A percentile compares a stretch with the other conserved stretches of the same genome.
phyloP scores from a whole-genome alignment of 2,888 invertebrate genomes.

The Cephus pygmeus region DNA sequence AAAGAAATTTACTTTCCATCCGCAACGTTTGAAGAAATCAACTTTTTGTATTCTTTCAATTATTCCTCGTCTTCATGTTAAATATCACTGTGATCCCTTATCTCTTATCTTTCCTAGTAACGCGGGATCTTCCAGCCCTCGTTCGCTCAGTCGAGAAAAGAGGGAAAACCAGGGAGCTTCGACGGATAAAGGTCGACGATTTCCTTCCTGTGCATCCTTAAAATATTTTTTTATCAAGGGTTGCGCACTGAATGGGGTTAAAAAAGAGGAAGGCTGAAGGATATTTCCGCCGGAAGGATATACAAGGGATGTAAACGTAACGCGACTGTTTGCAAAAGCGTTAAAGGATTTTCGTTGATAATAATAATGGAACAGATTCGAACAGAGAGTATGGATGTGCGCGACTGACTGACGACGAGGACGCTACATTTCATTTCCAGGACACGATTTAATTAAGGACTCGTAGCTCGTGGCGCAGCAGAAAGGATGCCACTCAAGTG shows the following conservation, averaged over 20 bases:
- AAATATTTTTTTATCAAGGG: background rate
- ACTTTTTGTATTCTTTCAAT: background rate
- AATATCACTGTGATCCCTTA: background rate
- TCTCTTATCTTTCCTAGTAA: background rate
- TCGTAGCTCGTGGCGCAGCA: conserved; percentile 2
- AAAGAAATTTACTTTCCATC: background rate
- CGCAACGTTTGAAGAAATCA: background rate
- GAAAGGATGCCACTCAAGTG: conserved; percentile 3
- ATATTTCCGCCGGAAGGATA: background rate
- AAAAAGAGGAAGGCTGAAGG: background rate
- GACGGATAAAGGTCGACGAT: background rate
- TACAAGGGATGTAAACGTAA: background rate
- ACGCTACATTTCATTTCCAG: conserved; percentile 7
- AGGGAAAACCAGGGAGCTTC: background rate
- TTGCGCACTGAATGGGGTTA: background rate
- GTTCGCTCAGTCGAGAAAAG: background rate
- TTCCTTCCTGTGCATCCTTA: background rate
- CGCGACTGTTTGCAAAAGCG: background rate
- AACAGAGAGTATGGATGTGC: background rate
- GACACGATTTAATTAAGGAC: conserved; percentile 7
- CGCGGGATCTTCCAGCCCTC: background rate
- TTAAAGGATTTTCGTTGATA: background rate
- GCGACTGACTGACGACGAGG: background rate
- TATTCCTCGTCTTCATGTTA: background rate
- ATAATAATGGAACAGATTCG: conserved; percentile 5